These are phyloP conservation scores for Pelusios castaneus DNA, from an alignment of 2,113 vertebrate genomes.

Conservation along the genomic window DNA sequence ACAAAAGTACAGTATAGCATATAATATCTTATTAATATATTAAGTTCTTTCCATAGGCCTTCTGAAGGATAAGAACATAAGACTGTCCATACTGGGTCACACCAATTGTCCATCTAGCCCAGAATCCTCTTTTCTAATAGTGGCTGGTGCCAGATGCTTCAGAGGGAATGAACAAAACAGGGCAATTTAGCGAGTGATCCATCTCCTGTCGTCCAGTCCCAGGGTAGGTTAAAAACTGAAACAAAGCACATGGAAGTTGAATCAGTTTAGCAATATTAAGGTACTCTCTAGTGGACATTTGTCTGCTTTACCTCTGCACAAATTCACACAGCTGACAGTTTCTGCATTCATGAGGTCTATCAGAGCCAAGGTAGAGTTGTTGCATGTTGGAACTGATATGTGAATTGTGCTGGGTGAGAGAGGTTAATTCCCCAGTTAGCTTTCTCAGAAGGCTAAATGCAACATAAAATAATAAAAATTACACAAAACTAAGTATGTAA, in stretches of 20 bases:
- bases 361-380: not conserved
- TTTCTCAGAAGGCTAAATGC: not conserved
- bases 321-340: not conserved
- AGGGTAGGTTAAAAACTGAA: constrained; percentile 64
- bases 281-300: not conserved
- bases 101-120: not conserved
- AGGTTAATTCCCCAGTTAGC: not conserved
- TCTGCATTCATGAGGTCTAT: not conserved
- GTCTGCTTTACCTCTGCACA: not conserved
- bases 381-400: not conserved
- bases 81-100: not conserved
- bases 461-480: not conserved
- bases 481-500: not conserved
- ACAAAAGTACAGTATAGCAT: not conserved
- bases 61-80: not conserved
- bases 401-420: not conserved
- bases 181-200: not conserved
- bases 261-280: constrained; percentile 39
- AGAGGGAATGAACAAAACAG: not conserved
- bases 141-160: not conserved
- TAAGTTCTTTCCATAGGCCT: constrained; percentile 49
- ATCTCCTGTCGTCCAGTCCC: not conserved
- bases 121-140: not conserved
- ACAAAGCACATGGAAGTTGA: constrained; percentile 22
- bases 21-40: constrained; percentile 46